phyloP scores from a whole-genome alignment of 1,140 invertebrate genomes.

The Drosophila pseudoananassae region DNA sequence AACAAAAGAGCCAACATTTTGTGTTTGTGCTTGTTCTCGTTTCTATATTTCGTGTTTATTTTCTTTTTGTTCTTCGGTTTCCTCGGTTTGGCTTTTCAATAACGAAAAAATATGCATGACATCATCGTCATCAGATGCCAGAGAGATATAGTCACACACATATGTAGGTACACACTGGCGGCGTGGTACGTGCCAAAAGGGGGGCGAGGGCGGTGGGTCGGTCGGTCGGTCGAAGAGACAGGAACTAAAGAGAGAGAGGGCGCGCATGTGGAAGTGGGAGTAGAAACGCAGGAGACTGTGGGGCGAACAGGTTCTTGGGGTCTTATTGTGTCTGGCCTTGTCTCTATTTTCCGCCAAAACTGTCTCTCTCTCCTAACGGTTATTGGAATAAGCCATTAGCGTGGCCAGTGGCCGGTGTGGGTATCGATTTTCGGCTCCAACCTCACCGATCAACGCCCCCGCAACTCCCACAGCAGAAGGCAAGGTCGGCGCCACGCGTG shows the following conservation, averaged over 20 bases:
- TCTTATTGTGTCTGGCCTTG: background rate
- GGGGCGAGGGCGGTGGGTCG: background rate
- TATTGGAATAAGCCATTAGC: slow-evolving; percentile 28
- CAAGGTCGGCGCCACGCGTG: slow-evolving; percentile 32
- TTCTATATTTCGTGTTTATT: slow-evolving; percentile 25
- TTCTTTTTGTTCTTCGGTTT: slow-evolving; percentile 56
- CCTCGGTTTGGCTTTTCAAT: slow-evolving; percentile 64
- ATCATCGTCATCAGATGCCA: slow-evolving; percentile 60
- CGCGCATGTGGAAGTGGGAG: background rate
- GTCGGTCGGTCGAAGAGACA: background rate
- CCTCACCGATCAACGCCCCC: slow-evolving; percentile 6
- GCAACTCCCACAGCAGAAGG: background rate
- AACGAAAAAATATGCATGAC: slow-evolving; percentile 81
- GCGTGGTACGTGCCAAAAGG: slow-evolving; percentile 8
- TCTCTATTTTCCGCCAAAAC: background rate
- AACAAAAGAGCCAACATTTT: slow-evolving; percentile 26
- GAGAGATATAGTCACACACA: slow-evolving; percentile 38
- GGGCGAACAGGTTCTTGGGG: slow-evolving; percentile 20
- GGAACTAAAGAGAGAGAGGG: background rate
- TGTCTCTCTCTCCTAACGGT: slow-evolving; percentile 23
- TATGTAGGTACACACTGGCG: slow-evolving; percentile 5
- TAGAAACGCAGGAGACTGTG: background rate
- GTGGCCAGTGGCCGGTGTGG: background rate
- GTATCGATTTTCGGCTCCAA: slow-evolving; percentile 6
- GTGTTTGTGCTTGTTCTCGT: slow-evolving; percentile 41